These are phyloP conservation scores for Mimumesa dahlbomi DNA, from an alignment of 2,888 invertebrate genomes.

Conservation along the genomic window DNA sequence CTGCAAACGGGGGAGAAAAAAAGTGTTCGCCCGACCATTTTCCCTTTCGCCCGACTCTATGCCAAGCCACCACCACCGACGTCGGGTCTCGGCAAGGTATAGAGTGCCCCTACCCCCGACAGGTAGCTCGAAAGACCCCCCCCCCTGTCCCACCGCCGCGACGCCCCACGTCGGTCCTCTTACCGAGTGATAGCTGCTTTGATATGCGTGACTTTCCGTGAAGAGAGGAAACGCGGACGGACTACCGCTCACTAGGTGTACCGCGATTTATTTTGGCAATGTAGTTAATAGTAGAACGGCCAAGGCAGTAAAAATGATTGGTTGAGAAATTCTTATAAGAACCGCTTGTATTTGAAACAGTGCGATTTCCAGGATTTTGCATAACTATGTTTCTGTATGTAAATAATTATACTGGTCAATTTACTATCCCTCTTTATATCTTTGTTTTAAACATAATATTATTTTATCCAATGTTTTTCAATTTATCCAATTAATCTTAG, in stretches of 20 bases:
- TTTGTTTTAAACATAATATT: too few relatives aligned
- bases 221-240: background rate
- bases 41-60: conserved; percentile 76
- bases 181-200: conserved; percentile 44
- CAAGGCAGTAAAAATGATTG: too few relatives aligned
- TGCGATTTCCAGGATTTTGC: too few relatives aligned
- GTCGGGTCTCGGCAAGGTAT: conserved; percentile 21
- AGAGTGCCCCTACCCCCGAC: conserved; percentile 25
- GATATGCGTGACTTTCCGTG: conserved; percentile 46
- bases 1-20: conserved; percentile 71
- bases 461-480: too few relatives aligned
- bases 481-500: too few relatives aligned
- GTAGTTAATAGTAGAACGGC: too few relatives aligned
- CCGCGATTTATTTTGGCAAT: too few relatives aligned
- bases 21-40: conserved; percentile 72
- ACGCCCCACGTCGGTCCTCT: conserved; percentile 29
- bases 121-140: conserved; percentile 36
- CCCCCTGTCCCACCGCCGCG: conserved; percentile 13
- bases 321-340: too few relatives aligned
- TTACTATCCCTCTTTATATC: too few relatives aligned
- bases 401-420: too few relatives aligned
- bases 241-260: background rate
- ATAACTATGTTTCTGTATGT: too few relatives aligned
- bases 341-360: too few relatives aligned
- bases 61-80: conserved; percentile 24